Base-by-base conservation (phyloP, 2,888 invertebrate genomes). In the Geophilus truncorum region DNA sequence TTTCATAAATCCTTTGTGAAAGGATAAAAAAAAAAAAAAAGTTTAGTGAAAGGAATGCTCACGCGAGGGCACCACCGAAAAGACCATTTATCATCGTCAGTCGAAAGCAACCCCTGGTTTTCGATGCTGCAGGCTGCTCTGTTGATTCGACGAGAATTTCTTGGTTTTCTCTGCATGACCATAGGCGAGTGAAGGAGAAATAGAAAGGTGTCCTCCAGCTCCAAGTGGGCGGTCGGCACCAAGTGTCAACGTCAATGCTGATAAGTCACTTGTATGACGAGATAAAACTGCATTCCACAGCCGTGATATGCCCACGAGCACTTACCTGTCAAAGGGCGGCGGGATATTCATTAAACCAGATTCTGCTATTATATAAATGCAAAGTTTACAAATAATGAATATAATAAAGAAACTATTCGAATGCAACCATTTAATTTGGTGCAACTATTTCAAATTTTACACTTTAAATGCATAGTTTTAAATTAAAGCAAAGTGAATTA, bases 51-150 rank as follows among this genome's bases (percentile, higher is more conserved):
- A 23, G 18, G n/a, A 78, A 78, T 7, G n/a, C 45, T 28, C 78
- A 25, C 51, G 40, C 30, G 79, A 62, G 79, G 79, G 62, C 57
- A 57, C 32, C 79, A 79, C 62, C 62, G 79, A 30, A 79, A 79
- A 34, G 79, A 62, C 62, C 79, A 79, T 79, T 79, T 57, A 62
- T 62, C 62, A 62, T 18, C 62, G 79, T 57, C 62, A 45, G 25
- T 36, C 32, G 34, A 77, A 77, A 77, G 34, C 77, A 77, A 77
- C 34, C 77, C 34, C 77, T 36, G 3, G 3, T 21, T 28, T 23
- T 18, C 34, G 77, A 77, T 36, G 18, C 30, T 36, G 36, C 7
- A 21, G 77, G 32, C 77, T 32, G 9, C 77, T 77, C 34, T 21
- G 9, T 77, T 7, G 32, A 28, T 10, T 12, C 70, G 15, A 28